These are phyloP conservation scores for Geococcyx californianus DNA, from an alignment of 2,113 vertebrate genomes.

Conservation along the genomic window DNA sequence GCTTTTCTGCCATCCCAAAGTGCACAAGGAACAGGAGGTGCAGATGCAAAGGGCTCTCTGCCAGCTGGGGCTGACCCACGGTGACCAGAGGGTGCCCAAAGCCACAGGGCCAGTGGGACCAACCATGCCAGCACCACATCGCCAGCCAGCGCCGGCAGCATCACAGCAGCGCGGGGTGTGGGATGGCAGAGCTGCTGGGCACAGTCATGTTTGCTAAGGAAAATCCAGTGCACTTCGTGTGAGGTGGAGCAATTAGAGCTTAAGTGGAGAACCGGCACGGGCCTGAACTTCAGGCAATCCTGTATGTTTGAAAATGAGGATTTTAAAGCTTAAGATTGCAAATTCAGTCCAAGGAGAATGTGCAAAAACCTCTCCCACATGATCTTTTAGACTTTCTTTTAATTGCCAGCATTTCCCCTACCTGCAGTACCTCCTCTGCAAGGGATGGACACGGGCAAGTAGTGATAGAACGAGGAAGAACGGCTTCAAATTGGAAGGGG, in stretches of 20 bases:
- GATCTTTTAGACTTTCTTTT: neutral
- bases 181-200: neutral
- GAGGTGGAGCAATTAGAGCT: neutral
- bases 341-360: neutral
- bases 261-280: neutral
- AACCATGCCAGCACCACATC: rapidly evolving
- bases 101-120: rapidly evolving
- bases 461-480: no score
- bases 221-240: rapidly evolving
- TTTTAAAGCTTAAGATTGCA: neutral
- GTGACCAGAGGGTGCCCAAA: neutral
- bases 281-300: neutral
- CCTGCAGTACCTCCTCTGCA: neutral
- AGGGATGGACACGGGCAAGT: rapidly evolving
- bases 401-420: rapidly evolving
- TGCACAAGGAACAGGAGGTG: neutral
- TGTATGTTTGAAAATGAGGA: neutral
- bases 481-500: no score
- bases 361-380: neutral
- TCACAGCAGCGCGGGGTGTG: rapidly evolving
- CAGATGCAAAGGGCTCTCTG: neutral
- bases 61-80: neutral
- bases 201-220: rapidly evolving
- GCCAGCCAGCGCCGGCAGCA: neutral
- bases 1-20: neutral